Evolutionary conservation across 2,888 invertebrate species (phyloP), one percentile per base, ranked within the genome.

Genomic region (Morpho deidamia): DNA sequence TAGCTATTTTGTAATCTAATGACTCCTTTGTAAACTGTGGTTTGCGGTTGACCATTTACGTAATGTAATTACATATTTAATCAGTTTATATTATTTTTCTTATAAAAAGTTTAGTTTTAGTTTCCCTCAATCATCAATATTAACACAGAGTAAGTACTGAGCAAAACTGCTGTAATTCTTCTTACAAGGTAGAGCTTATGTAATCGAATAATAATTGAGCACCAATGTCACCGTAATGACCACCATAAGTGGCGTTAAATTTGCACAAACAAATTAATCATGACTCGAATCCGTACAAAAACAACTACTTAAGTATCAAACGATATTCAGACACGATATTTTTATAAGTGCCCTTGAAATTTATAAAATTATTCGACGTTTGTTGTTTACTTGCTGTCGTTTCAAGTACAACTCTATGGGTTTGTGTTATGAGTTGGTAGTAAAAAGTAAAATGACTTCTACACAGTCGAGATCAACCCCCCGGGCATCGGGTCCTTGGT

Each of bases 31-130:
- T 47, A 32, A 54, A n/a, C 38, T 40, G 51, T 46, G 51, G 55
- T 42, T 44, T 52, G 58, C 49, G 58, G 58, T 55, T 41, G 37
- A 55, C 55, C 58, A 52, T 48, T 52, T 37, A 34, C 33, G 44
- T 52, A 56, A 34, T 48, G 48, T 48, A 48, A 40, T 40, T 48
- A 48, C 40, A 48, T 41, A 48, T 33, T 10, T 7, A 37, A 14
- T 14, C 14, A 23, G 5, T 5, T 23, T 23, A 23, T 23, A 23
- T 23, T 23, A 23, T 23, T 23, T 23, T 23, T 23, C 23, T 23
- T 5, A 23, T 23, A 23, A 23, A 23, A 23, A 23, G 23, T 23
- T 23, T 1, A 23, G 23, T 23, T 23, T 23, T 23, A 23, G 23
- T 23, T 23, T 23, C 23, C 23, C 23, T 23, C 5, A 5, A 23